These are phyloP conservation scores for Linnaemya vulpina DNA, from an alignment of 2,888 invertebrate species.

Conservation along the genomic window DNA sequence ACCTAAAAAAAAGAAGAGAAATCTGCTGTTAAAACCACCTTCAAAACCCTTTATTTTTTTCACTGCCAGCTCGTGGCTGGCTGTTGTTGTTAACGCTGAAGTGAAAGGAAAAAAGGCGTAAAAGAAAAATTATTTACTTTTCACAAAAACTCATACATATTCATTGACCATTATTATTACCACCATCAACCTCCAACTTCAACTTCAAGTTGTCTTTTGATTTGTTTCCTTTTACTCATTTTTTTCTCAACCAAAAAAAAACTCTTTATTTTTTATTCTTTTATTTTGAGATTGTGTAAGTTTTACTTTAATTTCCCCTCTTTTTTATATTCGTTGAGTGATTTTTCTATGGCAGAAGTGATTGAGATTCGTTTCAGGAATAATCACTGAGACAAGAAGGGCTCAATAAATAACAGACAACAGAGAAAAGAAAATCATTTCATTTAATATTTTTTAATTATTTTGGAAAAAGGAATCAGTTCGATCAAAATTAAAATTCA, in stretches of 20 bases:
- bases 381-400: constrained; percentile 18
- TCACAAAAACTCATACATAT: constrained; percentile 64
- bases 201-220: neutral
- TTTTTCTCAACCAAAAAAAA: constrained; percentile 9
- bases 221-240: constrained; percentile 19
- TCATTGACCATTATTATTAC: constrained; percentile 70
- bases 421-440: neutral
- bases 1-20: neutral
- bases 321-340: constrained; percentile 5
- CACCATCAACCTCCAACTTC: constrained; percentile 29
- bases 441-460: too few relatives aligned
- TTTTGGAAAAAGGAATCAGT: too few relatives aligned
- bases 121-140: constrained; percentile 54
- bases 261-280: constrained; percentile 9
- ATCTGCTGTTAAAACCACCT: constrained; percentile 33
- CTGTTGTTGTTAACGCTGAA: neutral
- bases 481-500: neutral
- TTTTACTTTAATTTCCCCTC: constrained; percentile 41
- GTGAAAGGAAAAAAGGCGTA: constrained; percentile 19
- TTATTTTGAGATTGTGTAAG: constrained; percentile 21
- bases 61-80: constrained; percentile 6
- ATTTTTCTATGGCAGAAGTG: constrained; percentile 14
- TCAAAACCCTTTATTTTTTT: constrained; percentile 46
- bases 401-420: neutral
- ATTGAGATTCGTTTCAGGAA: constrained; percentile 37